Conservation (phyloP, 2,797 vertebrate genomes). For the Bovichtus diacanthus region DNA sequence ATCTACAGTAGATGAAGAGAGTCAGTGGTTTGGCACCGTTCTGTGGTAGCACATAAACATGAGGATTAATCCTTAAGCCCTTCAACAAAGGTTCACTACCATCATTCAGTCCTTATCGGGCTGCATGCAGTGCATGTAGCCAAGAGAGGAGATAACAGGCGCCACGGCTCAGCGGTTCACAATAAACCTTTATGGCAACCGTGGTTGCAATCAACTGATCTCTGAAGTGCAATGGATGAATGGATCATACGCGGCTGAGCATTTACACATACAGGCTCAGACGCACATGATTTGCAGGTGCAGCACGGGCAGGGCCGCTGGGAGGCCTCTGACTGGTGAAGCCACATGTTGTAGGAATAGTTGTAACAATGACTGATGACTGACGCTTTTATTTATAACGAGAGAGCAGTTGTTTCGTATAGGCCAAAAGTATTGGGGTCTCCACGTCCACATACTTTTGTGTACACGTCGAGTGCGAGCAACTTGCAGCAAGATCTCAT, state of each 20-base stretch:
- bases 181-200: conserved; percentile 45
- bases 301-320: neutral
- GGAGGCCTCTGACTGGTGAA: neutral
- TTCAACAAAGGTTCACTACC: conserved; percentile 60
- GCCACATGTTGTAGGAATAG: neutral
- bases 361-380: neutral
- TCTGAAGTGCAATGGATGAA: conserved; percentile 42
- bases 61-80: conserved; percentile 74
- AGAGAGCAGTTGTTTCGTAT: neutral
- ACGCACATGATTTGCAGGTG: neutral
- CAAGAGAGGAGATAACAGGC: conserved; percentile 49
- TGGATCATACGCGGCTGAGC: conserved; percentile 37
- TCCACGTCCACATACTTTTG: neutral
- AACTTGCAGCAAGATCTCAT: neutral
- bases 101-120: conserved; percentile 61
- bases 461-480: neutral
- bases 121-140: conserved; percentile 31
- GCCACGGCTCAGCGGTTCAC: conserved; percentile 51
- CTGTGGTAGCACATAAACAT: conserved; percentile 57
- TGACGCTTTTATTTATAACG: neutral
- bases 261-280: conserved; percentile 5
- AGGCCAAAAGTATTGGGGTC: neutral
- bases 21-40: conserved; percentile 37
- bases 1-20: conserved; percentile 50
- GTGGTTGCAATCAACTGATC: conserved; percentile 59